Percentiles rank a stretch among this genome's conserved stretches.
These are phyloP conservation scores for Psix sp. DNA, from an alignment of 1,140 invertebrate genomes.

Conservation along the genomic window DNA sequence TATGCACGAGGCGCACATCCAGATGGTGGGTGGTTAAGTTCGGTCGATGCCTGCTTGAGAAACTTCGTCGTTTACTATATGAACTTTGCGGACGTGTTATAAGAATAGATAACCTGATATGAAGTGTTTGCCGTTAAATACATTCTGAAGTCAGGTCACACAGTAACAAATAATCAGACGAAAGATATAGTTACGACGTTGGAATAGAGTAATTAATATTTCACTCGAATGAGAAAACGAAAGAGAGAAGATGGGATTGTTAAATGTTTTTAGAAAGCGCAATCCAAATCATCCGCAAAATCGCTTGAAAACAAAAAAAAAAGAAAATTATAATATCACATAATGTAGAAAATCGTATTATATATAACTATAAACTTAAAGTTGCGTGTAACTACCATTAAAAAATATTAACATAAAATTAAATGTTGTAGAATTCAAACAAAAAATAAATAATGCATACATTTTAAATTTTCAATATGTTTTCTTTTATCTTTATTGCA, in stretches of 20 bases:
- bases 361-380: no score
- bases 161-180: conserved; percentile 52
- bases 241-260: conserved; percentile 12
- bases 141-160: conserved; percentile 42
- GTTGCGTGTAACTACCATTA: no score
- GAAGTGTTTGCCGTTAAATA: conserved; percentile 55
- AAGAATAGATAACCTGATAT: conserved; percentile 70
- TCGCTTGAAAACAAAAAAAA: no score
- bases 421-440: no score
- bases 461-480: no score
- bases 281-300: conserved; percentile 30
- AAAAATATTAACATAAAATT: no score
- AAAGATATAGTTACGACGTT: conserved; percentile 30
- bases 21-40: conserved; percentile 72
- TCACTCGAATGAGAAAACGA: conserved; percentile 48
- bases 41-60: conserved; percentile 75
- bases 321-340: no score
- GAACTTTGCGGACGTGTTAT: conserved; percentile 75
- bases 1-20: conserved; percentile 70
- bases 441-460: no score
- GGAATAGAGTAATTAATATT: conserved; percentile 58
- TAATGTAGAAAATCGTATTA: no score
- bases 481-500: no score
- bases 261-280: conserved; percentile 9
- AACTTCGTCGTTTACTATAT: conserved; percentile 77